Conservation (phyloP, 2,797 vertebrate genomes). For the Acrossocheilus wenchowensis region DNA sequence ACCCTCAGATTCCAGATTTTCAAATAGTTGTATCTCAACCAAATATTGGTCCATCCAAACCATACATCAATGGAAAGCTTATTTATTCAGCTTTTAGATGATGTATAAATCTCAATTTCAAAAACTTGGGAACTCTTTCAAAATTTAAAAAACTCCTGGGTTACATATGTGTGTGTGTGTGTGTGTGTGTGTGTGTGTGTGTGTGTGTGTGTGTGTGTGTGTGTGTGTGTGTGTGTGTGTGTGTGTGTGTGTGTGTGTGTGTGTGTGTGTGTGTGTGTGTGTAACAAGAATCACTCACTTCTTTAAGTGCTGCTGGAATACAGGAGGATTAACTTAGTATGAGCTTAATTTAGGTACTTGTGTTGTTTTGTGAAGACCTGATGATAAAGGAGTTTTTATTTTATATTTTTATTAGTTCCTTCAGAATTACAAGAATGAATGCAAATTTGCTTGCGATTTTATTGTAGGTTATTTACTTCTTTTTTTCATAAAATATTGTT, state of each 20-base stretch:
- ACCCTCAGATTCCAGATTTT: neutral
- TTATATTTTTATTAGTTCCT: neutral
- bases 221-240: neutral
- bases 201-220: neutral
- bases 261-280: neutral
- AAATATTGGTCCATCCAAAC: neutral
- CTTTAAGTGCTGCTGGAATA: neutral
- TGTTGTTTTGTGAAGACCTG: neutral
- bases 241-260: neutral
- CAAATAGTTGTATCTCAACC: neutral
- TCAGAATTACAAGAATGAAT: neutral
- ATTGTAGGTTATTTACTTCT: neutral
- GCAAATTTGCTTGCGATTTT: neutral
- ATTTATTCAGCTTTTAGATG: neutral
- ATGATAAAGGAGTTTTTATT: neutral
- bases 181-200: neutral
- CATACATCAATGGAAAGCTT: neutral
- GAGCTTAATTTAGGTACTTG: neutral
- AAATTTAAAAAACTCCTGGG: neutral
- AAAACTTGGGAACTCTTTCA: neutral
- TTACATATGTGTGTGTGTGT: neutral
- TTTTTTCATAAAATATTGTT: neutral
- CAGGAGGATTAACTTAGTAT: neutral
- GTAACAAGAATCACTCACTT: neutral
- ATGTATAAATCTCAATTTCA: neutral